Base-by-base conservation (phyloP, 2,797 vertebrate species). In the Semotilus atromaculatus region DNA sequence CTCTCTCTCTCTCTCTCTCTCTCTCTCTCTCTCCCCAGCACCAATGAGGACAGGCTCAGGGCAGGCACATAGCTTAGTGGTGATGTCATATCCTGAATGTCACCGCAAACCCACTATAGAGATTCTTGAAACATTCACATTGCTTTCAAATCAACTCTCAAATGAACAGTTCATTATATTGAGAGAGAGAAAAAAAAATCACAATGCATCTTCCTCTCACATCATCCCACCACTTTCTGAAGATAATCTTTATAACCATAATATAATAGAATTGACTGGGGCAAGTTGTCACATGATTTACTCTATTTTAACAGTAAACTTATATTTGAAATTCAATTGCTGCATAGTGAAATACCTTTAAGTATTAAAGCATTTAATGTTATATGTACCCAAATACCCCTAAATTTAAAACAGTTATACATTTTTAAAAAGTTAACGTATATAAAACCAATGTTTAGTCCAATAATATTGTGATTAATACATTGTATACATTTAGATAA, bases 11-110 rank as follows among this genome's bases (percentile, higher is more conserved):
- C 48, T 40, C 34, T 40, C 26, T 31, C 3, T 21, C 43, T 11
- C 43, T 11, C 43, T 11, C 43, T 10, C 43, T n/a, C n/a, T n/a
- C n/a, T n/a, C n/a, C 38, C 2, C 34, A 43, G 55, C 1, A 4
- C 19, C 3, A 55, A 21, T 78, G 29, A 31, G n/a, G 38, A 43
- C 11, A 64, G 29, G 53, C 3, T 26, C 7, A 58, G 53, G 10
- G 7, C 74, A 26, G 53, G 38, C 34, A 60, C 53, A 60, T 40
- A 4, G 16, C 48, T 55, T 21, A 19, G 51, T 38, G 75, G 23
- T 62, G 75, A 77, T 1, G n/a, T 77, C 75, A 77, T 43, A 43
- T 60, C 74, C 75, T 77, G n/a, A 60, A 77, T 19, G 14, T 7
- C 36, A 40, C 23, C 4, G 18, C n/a, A 14, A 76, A 40, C 31